phyloP scores from a whole-genome alignment of 1,140 invertebrate species.

The Varroa destructor region DNA sequence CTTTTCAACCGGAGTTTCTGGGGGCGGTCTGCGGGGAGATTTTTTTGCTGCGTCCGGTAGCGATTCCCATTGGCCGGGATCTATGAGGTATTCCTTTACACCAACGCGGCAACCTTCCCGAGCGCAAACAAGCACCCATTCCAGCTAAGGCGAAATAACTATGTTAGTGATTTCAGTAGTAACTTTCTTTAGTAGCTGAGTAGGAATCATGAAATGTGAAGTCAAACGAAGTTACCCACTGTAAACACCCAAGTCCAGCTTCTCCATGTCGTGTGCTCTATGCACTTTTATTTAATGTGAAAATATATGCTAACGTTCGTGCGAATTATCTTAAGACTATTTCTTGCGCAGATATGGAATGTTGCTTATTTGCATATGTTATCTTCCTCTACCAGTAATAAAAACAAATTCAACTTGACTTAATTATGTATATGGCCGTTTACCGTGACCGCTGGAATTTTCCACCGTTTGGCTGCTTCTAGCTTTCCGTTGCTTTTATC shows the following conservation, averaged over 20 bases:
- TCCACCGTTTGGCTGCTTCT: slow-evolving; percentile 10
- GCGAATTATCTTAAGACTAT: too few species aligned
- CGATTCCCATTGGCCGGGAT: background rate
- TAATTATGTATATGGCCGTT: background rate
- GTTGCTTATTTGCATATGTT: too few species aligned
- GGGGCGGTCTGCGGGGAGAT: background rate
- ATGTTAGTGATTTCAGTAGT: too few species aligned
- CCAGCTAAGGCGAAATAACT: background rate
- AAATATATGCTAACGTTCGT: too few species aligned
- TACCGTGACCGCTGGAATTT: slow-evolving; percentile 16
- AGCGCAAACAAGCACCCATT: background rate
- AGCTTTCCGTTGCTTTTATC: slow-evolving; percentile 10
- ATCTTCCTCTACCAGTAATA: background rate
- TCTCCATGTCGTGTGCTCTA: too few species aligned
- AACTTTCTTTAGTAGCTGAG: too few species aligned
- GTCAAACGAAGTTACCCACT: too few species aligned
- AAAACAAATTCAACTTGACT: background rate
- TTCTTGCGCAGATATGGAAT: too few species aligned
- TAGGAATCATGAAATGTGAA: too few species aligned
- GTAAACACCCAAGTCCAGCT: too few species aligned
- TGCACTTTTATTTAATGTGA: too few species aligned
- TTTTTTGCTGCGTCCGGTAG: background rate
- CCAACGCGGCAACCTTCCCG: background rate
- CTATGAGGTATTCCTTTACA: slow-evolving; percentile 9
- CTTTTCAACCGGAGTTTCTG: background rate